Conservation (phyloP, 2,113 vertebrate genomes). For the Orcinus orca region DNA sequence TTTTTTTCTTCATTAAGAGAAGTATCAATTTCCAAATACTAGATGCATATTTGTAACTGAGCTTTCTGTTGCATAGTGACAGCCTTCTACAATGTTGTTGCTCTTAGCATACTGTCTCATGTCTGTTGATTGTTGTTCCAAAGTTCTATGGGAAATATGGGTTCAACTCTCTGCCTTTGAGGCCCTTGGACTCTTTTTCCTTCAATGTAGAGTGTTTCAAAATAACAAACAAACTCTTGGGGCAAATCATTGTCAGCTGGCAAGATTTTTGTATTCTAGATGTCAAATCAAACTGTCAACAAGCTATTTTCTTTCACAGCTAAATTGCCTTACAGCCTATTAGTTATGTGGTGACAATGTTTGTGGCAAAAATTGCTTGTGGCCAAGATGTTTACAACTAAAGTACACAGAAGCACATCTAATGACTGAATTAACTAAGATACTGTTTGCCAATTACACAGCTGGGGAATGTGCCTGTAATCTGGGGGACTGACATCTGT, state of each 20-base stretch:
- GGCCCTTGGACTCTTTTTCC: neutral
- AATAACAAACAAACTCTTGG: neutral
- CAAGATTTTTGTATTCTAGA: neutral
- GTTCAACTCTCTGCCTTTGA: neutral
- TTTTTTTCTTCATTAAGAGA: neutral
- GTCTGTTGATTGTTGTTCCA: neutral
- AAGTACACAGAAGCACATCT: neutral
- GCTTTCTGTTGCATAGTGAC: neutral
- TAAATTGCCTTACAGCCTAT: neutral
- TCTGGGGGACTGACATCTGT: neutral
- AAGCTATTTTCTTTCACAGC: neutral
- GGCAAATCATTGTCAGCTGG: neutral
- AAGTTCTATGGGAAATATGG: neutral
- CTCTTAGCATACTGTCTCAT: neutral
- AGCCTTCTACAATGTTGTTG: neutral
- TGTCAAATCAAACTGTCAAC: neutral
- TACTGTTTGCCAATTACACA: neutral
- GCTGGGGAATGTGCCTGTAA: neutral
- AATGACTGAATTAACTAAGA: neutral
- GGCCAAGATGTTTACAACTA: neutral
- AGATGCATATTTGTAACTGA: neutral
- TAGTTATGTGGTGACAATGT: neutral
- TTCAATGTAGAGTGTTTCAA: neutral
- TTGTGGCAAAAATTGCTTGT: neutral
- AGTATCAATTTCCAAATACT: neutral